These are phyloP conservation scores for Hylyphantes graminicola DNA, from an alignment of 1,140 invertebrate species.

Conservation along the genomic window DNA sequence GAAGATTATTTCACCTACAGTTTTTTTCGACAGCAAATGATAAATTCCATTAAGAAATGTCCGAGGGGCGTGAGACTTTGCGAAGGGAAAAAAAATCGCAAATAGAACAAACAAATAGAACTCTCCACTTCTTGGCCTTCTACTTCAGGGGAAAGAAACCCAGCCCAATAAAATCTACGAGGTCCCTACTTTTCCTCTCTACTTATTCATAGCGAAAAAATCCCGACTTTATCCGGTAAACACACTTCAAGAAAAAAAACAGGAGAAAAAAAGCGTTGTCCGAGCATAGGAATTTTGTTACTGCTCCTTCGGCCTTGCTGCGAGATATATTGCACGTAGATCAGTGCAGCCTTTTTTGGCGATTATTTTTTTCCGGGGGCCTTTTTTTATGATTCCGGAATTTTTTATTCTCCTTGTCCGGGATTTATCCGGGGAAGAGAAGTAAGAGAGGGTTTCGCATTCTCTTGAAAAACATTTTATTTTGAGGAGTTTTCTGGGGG, in stretches of 20 bases:
- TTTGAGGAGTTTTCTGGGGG: background rate
- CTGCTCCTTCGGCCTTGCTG: background rate
- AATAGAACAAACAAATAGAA: background rate
- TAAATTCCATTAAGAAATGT: conserved; percentile 34
- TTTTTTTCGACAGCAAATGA: conserved; percentile 1
- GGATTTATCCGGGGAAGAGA: conserved; percentile 30
- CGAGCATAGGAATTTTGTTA: conserved; percentile 30
- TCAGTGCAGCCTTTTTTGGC: conserved; percentile 6
- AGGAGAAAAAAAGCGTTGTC: conserved; percentile 1
- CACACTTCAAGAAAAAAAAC: background rate
- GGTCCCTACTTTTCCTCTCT: background rate
- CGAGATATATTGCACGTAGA: conserved; percentile 39
- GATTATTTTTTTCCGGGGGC: conserved; percentile 19
- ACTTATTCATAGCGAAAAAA: conserved; percentile 17
- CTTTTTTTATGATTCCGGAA: background rate
- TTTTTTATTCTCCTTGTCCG: conserved; percentile 4
- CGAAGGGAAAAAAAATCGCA: too few relatives aligned
- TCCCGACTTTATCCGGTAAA: conserved; percentile 14
- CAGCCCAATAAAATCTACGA: background rate
- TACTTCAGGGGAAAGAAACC: background rate
- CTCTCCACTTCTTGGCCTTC: background rate
- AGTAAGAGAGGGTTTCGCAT: background rate
- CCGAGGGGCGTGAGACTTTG: too few relatives aligned
- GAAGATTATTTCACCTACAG: background rate
- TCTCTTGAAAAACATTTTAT: conserved; percentile 25